Percentiles rank a stretch among this genome's conserved stretches.
Evolutionary conservation across 2,888 invertebrate genomes (phyloP).

Genomic region (Volucella bombylans): DNA sequence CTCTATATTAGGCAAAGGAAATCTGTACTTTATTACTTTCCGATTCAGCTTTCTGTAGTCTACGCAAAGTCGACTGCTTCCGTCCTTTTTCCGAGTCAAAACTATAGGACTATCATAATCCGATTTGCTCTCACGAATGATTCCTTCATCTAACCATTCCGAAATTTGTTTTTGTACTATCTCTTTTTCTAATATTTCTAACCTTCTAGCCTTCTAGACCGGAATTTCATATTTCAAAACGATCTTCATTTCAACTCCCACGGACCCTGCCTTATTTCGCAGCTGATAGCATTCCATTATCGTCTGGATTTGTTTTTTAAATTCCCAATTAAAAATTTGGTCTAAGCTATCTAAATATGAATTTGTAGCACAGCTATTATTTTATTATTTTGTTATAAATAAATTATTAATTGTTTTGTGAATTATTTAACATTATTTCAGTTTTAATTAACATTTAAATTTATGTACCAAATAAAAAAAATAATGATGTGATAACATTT

Average conservation of each 20-base stretch:
- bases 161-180: slow-evolving; percentile 36
- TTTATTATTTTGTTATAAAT: too few relatives aligned
- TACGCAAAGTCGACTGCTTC: too few relatives aligned
- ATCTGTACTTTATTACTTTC: not conserved
- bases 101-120: not conserved
- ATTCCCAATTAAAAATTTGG: not conserved
- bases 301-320: not conserved
- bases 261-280: not conserved
- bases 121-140: not conserved
- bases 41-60: slow-evolving; percentile 27
- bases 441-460: too few relatives aligned
- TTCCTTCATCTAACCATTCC: not conserved
- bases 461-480: too few relatives aligned
- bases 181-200: not conserved
- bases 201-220: not conserved
- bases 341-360: not conserved
- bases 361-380: too few relatives aligned
- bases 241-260: not conserved
- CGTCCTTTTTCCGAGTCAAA: too few relatives aligned
- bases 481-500: too few relatives aligned
- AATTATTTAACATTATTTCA: too few relatives aligned
- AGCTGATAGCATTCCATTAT: not conserved
- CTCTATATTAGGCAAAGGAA: too few relatives aligned
- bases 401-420: too few relatives aligned
- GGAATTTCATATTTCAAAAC: not conserved